Percentiles rank a stretch among this genome's conserved stretches.
phyloP scores from a whole-genome alignment of 2,113 vertebrate species.

The Pollimyrus isidori region DNA sequence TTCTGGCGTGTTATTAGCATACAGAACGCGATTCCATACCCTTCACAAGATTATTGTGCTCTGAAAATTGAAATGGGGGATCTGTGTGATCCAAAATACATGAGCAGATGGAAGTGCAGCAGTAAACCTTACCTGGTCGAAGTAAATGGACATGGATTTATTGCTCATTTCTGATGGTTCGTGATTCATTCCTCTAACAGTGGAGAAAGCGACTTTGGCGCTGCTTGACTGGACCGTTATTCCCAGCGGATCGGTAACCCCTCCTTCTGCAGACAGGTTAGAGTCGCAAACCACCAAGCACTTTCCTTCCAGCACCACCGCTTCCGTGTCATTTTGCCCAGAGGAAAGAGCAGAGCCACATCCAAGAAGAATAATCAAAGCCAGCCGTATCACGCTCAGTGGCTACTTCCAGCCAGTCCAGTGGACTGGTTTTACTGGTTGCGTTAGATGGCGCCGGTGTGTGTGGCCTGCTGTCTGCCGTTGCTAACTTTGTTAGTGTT shows the following conservation, averaged over 20 bases:
- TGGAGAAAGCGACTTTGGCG: too few relatives aligned
- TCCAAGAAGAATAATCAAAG: conserved; percentile 52
- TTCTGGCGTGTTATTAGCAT: neutral
- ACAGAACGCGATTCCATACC: neutral
- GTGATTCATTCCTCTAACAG: conserved; percentile 73
- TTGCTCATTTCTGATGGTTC: too few relatives aligned
- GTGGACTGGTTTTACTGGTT: too few relatives aligned
- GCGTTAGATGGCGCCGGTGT: too few relatives aligned
- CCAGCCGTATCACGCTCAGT: too few relatives aligned
- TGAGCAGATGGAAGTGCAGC: neutral
- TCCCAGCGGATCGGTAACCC: conserved; percentile 74
- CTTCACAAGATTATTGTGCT: neutral
- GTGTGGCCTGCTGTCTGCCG: too few relatives aligned
- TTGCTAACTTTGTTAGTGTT: too few relatives aligned
- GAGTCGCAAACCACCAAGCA: conserved; percentile 83
- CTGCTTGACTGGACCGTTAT: conserved; percentile 77
- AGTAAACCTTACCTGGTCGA: conserved; percentile 68
- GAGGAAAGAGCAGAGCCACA: conserved; percentile 36
- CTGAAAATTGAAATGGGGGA: neutral
- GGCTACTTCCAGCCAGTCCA: too few relatives aligned
- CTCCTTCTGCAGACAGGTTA: conserved; percentile 75
- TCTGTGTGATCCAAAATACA: neutral
- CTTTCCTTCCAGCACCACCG: conserved; percentile 78
- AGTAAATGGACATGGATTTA: conserved; percentile 71
- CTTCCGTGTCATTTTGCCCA: conserved; percentile 62